Evolutionary conservation across 2,797 vertebrate species (phyloP).

Genomic region (Cichlasoma orientale): DNA sequence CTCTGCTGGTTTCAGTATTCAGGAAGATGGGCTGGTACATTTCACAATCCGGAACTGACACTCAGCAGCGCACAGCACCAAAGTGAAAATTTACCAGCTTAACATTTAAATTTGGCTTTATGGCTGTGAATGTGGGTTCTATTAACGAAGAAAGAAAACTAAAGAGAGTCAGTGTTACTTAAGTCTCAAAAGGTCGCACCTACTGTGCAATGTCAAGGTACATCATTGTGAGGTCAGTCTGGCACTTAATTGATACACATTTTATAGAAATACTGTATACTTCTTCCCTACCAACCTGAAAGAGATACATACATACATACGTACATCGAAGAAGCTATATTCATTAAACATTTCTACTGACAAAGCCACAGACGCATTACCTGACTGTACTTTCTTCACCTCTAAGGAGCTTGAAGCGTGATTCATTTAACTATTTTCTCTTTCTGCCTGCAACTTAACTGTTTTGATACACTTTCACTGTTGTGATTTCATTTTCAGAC

Average conservation of each 20-base stretch:
- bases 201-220: background rate
- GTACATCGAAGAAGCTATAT: background rate
- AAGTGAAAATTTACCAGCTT: background rate
- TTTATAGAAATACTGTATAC: background rate
- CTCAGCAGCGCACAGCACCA: background rate
- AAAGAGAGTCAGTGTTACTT: background rate
- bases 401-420: background rate
- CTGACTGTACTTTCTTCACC: background rate
- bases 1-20: conserved; percentile 12
- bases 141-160: background rate
- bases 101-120: background rate
- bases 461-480: background rate
- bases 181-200: background rate
- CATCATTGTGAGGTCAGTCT: background rate
- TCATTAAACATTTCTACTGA: background rate
- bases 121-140: background rate
- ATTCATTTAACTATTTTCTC: background rate
- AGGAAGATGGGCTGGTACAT: conserved; percentile 14
- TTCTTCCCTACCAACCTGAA: background rate
- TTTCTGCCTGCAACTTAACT: background rate
- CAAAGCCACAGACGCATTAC: background rate
- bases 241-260: background rate
- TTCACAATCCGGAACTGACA: conserved; percentile 16
- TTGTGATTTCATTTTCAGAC: background rate
- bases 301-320: background rate